Conservation (phyloP, 1,140 invertebrate genomes). For the Myzus persicae region DNA sequence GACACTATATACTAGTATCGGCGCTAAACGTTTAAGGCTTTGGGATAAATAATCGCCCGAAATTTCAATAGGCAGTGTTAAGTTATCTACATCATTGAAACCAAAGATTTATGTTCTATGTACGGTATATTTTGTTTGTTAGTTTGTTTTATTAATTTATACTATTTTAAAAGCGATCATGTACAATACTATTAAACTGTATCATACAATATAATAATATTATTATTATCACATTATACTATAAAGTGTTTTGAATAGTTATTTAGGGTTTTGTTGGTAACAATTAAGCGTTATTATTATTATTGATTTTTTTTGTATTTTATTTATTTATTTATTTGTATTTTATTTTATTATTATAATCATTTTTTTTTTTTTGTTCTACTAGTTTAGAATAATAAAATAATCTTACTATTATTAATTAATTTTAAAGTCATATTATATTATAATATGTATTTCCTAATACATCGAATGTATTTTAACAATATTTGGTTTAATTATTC, state of each 20-base stretch:
- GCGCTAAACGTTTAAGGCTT: background rate
- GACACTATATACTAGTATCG: background rate
- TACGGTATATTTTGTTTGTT: slow-evolving; percentile 1
- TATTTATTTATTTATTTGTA: slow-evolving; percentile 41
- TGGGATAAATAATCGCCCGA: background rate
- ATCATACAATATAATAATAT: background rate
- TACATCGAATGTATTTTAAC: slow-evolving; percentile 40
- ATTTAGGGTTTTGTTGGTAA: slow-evolving; percentile 58
- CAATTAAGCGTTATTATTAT: slow-evolving; percentile 46
- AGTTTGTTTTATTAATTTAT: background rate
- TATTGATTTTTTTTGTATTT: slow-evolving; percentile 38
- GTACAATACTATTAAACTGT: background rate
- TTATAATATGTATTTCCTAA: background rate
- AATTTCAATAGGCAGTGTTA: background rate
- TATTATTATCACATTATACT: slow-evolving; percentile 34
- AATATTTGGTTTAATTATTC: background rate
- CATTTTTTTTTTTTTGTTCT: background rate
- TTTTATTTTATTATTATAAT: slow-evolving; percentile 7
- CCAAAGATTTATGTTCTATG: slow-evolving; percentile 50
- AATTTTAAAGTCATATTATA: slow-evolving; percentile 26
- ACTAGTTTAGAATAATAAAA: slow-evolving; percentile 46
- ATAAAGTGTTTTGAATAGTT: slow-evolving; percentile 51
- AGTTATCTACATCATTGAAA: slow-evolving; percentile 30
- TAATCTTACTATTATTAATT: slow-evolving; percentile 53
- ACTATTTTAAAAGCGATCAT: background rate